Evolutionary conservation across 2,888 invertebrate genomes (phyloP), one percentile per base, ranked within the genome.

Genomic region (Hypolimnas misippus): DNA sequence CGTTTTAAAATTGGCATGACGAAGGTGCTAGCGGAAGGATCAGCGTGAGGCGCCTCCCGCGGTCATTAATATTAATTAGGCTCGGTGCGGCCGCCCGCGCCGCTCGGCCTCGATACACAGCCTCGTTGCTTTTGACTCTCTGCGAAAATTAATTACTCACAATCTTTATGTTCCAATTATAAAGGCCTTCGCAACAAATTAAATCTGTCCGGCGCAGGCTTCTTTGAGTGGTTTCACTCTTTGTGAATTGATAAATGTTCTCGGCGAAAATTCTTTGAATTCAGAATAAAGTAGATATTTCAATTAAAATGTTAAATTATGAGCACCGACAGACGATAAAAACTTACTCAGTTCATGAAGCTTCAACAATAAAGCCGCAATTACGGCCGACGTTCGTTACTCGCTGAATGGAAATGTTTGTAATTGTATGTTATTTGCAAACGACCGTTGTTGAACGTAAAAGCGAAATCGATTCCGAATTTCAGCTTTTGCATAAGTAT

Each of bases 101-200:
- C 81, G 75, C 77, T 76, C 81, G 78, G 78, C 76, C 82, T 84
- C 86, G 86, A 85, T 89, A 83, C 89, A 84, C 86, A 81, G 83
- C 83, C 86, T 87, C 88, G 86, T 89, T 90, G 92, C 91, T 90
- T 84, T 87, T 89, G 92, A 92, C 92, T 92, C 89, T 86, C 89
- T 87, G 89, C 88, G 85, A 92, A 92, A 92, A 92, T 92, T 92
- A 92, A 92, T 92, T 92, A 92, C 91, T 92, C 89, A 82, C 90
- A 91, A 92, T 92, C 92, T 92, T 92, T 92, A 92, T 92, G 89
- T 91, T 92, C 91, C 91, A 92, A 92, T 92, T 92, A 92, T 91
- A 91, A 92, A 92, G 85, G 91, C 91, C 92, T 92, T 92, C 87
- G 92, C 89, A 89, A 92, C 92, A 92, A 92, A 92, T 92, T 92